Percentiles rank a stretch among this genome's conserved stretches.
Conservation (phyloP, 2,888 invertebrate genomes). For the Pharmacophagus antenor region DNA sequence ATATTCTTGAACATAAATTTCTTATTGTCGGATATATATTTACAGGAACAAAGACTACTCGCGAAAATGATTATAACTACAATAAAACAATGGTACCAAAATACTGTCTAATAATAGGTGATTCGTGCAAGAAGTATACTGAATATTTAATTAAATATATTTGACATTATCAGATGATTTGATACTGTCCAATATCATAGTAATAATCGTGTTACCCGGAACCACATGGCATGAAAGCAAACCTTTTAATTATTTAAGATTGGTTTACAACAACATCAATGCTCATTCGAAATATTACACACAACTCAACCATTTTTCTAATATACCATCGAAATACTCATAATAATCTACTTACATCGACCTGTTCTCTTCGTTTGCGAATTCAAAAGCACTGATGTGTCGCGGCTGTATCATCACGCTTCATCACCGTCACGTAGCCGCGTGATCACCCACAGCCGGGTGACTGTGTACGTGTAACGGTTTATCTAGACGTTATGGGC, state of each 20-base stretch:
- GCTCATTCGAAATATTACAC: no score
- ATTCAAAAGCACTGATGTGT: slow-evolving; percentile 18
- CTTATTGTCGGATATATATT: neutral
- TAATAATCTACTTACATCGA: no score
- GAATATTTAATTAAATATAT: no score
- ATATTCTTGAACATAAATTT: no score
- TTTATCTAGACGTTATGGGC: slow-evolving; percentile 24
- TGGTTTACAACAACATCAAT: no score
- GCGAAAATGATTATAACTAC: neutral
- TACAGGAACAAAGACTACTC: slow-evolving; percentile 1
- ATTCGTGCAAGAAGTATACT: neutral
- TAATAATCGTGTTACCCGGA: no score
- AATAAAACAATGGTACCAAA: neutral
- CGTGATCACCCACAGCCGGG: slow-evolving; percentile 35
- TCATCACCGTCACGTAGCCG: slow-evolving; percentile 54
- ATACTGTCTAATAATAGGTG: neutral
- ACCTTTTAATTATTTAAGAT: no score
- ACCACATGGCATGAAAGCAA: no score
- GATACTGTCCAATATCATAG: no score
- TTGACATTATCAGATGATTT: no score
- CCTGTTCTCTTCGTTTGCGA: slow-evolving; percentile 4
- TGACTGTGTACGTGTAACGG: slow-evolving; percentile 28
- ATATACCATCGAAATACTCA: no score
- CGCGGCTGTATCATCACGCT: slow-evolving; percentile 51
- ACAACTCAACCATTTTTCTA: no score